Evolutionary conservation across 2,113 vertebrate genomes (phyloP), one percentile per base, ranked within the genome.

Genomic region (Falcunculus frontatus): DNA sequence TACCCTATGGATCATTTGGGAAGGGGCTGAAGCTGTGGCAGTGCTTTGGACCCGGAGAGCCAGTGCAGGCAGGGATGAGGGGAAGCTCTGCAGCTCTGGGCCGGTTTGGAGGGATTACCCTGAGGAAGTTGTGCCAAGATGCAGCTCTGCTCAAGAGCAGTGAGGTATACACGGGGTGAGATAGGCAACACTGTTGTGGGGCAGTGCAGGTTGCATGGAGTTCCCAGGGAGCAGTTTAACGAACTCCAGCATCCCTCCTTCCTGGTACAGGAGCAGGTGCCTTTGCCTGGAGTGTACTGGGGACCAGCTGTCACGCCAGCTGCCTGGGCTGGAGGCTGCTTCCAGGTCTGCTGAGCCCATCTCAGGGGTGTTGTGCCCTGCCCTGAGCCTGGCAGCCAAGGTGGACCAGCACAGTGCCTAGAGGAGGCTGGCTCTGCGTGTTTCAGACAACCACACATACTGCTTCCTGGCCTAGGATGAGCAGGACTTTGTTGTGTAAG

Each of bases 401-500:
- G 15, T 42, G 42, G 42, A 7, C 0, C 8, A n/a, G n/a, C 1
- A 2, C 23, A 37, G 21, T 30, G 14, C 55, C 56, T 26, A 67
- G 70, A 27, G 19, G n/a, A 64, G 37, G 22, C 9, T 0, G 30
- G 10, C 55, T 83, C 42, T 87, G 10, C 94, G 53, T 91, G 35
- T 67, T 97, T 46, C 93, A 98, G 98, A 98, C 96, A 98, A 98
- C 49, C 94, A 97, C 68, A 98, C 96, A 2, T 98, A 97, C 73
- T 93, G 88, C 83, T 98, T 98, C 78, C 95, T 96, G 63, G 95
- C 98, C 25, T 94, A 98, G 60, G 97, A 98, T 21, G 98, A 98
- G 68, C 93, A 97, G 79, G 97, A 98, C 37, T 98, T 98, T 82
- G 72, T 84, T 9, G 74, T 42, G 95, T 98, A 91, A 98, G 98